Evolutionary conservation across 2,113 vertebrate species (phyloP).

Genomic region (Sphaerodactylus townsendi): DNA sequence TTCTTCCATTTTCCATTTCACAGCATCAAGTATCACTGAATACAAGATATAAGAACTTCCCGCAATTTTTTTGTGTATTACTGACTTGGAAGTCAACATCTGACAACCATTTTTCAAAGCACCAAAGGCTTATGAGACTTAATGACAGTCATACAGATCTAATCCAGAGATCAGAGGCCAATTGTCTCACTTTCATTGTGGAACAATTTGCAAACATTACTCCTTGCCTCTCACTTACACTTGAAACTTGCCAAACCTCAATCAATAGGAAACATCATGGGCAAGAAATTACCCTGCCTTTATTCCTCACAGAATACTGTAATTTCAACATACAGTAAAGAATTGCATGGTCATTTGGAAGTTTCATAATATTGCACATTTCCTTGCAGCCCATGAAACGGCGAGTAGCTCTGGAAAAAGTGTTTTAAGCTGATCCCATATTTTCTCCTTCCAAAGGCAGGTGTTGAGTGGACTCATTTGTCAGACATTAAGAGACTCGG

Average conservation of each 20-base stretch:
- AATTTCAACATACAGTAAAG: conserved; percentile 41
- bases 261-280: conserved; percentile 27
- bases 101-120: background rate
- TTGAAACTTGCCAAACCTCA: background rate
- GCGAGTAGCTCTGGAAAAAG: conserved; percentile 51
- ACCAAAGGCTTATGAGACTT: background rate
- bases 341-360: conserved; percentile 43
- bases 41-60: background rate
- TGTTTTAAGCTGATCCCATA: conserved; percentile 20
- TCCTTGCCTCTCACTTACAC: background rate
- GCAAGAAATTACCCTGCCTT: conserved; percentile 2
- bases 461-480: conserved; percentile 28
- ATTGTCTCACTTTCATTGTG: background rate
- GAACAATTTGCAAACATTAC: conserved; percentile 28
- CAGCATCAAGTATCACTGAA: background rate
- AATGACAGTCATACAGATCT: conserved; percentile 19
- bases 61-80: background rate
- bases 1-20: background rate
- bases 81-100: background rate
- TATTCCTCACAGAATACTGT: conserved; percentile 37
- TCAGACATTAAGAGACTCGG: conserved; percentile 38
- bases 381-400: conserved; percentile 64
- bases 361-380: conserved; percentile 64
- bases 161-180: background rate
- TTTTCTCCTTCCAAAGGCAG: conserved; percentile 44